Evolutionary conservation across 2,797 vertebrate genomes (phyloP).

Genomic region (Cyclopterus lumpus): DNA sequence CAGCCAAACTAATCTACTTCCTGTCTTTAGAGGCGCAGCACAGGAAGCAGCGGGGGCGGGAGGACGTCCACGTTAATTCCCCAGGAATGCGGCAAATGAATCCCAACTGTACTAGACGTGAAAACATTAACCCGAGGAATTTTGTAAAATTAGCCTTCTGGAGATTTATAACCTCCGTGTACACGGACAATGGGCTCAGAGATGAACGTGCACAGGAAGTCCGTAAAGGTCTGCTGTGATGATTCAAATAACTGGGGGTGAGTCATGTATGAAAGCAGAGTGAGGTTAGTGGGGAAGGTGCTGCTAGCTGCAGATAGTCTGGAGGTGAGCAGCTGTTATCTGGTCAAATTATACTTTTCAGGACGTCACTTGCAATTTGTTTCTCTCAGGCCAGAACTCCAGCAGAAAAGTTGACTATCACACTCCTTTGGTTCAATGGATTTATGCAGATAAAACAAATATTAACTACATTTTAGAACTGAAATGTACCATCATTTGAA

Average conservation of each 20-base stretch:
- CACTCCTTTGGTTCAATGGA: neutral
- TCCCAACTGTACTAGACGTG: conserved; percentile 49
- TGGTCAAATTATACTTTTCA: neutral
- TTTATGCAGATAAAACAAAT: neutral
- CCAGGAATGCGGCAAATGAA: conserved; percentile 63
- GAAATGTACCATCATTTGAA: neutral
- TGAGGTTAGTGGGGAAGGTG: conserved; percentile 8
- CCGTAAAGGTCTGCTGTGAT: neutral
- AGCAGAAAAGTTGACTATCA: neutral
- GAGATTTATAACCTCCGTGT: neutral
- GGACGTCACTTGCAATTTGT: neutral
- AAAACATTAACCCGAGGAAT: conserved; percentile 55
- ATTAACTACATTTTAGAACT: neutral
- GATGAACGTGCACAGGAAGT: conserved; percentile 16
- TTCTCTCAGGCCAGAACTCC: neutral
- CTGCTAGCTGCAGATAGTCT: neutral
- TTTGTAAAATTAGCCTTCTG: conserved; percentile 4
- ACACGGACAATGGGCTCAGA: rapidly evolving
- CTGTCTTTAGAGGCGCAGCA: conserved; percentile 67
- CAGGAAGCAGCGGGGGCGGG: conserved; percentile 67
- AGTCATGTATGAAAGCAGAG: conserved; percentile 7
- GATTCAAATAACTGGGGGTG: conserved; percentile 15
- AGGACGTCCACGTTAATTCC: conserved; percentile 73
- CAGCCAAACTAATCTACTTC: conserved; percentile 59
- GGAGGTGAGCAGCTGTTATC: neutral